Evolutionary conservation across 2,888 invertebrate species (phyloP).

Genomic region (Metopia argyrocephala): DNA sequence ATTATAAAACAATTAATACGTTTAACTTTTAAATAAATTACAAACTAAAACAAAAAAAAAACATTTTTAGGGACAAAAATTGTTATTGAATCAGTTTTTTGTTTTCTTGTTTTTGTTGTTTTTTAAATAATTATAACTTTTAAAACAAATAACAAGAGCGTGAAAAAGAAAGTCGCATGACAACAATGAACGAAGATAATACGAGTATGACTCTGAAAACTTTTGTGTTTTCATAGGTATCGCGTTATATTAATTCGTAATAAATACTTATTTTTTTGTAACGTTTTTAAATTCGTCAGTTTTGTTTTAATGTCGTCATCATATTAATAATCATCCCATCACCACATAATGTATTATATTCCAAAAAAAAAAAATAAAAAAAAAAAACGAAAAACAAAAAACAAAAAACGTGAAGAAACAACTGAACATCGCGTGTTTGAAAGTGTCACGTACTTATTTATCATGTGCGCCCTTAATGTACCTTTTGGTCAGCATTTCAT

Average conservation of each 20-base stretch:
- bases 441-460: conserved; percentile 55
- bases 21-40: no score
- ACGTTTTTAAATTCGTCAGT: conserved; percentile 31
- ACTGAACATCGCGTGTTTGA: conserved; percentile 49
- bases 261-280: not conserved
- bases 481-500: not conserved
- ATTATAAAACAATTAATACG: no score
- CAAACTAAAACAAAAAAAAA: no score
- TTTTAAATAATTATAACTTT: no score
- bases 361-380: not conserved
- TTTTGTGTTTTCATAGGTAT: no score
- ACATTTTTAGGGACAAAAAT: no score
- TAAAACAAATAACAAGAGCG: no score
- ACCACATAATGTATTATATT: conserved; percentile 44
- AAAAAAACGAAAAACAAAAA: not conserved
- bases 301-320: conserved; percentile 39
- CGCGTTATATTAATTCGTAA: conserved; percentile 10
- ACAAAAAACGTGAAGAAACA: not conserved
- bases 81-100: no score
- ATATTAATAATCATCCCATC: conserved; percentile 48
- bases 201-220: no score
- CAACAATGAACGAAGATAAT: no score
- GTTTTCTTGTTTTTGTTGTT: no score
- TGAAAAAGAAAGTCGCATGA: no score
- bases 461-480: conserved; percentile 35